Percentiles rank a stretch among this genome's conserved stretches.
These are phyloP conservation scores for Sterrhoptilus dennistouni DNA, from an alignment of 2,113 vertebrate species.

Conservation along the genomic window DNA sequence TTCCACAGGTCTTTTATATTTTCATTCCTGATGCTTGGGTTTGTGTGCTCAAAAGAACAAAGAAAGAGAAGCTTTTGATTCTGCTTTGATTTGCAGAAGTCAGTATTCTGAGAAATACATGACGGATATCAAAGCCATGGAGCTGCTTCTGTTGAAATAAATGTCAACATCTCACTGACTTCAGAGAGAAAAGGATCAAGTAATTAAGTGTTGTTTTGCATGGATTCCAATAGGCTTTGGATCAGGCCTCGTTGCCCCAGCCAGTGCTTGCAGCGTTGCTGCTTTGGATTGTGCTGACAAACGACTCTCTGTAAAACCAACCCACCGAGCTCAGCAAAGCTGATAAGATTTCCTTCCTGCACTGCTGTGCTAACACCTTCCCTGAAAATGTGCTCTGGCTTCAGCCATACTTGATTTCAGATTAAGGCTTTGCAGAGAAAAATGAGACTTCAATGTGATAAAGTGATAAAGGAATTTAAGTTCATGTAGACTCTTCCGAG, in stretches of 20 bases:
- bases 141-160: constrained; percentile 24
- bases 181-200: constrained; percentile 5
- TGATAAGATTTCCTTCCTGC: constrained; percentile 59
- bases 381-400: not conserved
- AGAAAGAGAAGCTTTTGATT: not conserved
- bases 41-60: not conserved
- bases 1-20: not conserved
- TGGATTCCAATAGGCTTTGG: not conserved
- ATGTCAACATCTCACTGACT: not conserved
- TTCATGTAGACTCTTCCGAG: not conserved
- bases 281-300: constrained; percentile 44
- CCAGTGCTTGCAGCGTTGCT: not conserved
- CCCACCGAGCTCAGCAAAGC: constrained; percentile 13
- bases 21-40: not conserved
- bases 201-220: constrained; percentile 25
- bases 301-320: not conserved
- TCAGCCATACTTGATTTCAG: not conserved
- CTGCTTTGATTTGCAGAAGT: constrained; percentile 15
- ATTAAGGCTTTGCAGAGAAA: not conserved
- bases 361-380: not conserved
- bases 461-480: not conserved
- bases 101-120: not conserved
- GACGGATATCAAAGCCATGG: not conserved
- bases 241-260: constrained; percentile 15
- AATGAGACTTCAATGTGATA: not conserved